Evolutionary conservation across 2,888 invertebrate species (phyloP), one percentile per base, ranked within the genome.

Genomic region (Rhyacophila evoluta): DNA sequence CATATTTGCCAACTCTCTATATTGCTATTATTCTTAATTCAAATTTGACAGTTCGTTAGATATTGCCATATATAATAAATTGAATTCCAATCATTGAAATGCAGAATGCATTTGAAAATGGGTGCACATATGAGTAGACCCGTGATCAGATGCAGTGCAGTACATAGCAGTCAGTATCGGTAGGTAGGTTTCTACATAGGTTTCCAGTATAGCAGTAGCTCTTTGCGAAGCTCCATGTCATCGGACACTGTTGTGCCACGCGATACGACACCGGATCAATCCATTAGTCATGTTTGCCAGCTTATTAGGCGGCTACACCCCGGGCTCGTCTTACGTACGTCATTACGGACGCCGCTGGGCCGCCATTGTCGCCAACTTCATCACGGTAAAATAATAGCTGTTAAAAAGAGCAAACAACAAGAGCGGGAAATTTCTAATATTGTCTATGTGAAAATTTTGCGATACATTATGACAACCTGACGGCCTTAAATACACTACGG

Each of bases 231-330:
- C 12, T 70, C 74, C 77, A 74, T 79, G 79, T 77, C 79, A 79
- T 41, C 75, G 75, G 75, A 75, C 75, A 75, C 75, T 75, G 68
- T 15, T 41, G 37, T 25, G 72, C 67, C 72, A 74, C 72, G 36
- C 75, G 74, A 74, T 68, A 72, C 78, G 36, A 38, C 72, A 75
- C 81, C 81, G 81, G 81, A 81, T 81, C 81, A 81, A 81, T 81
- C 81, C 81, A 81, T 81, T 81, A 81, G 81, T 79, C 74, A 73
- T 81, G 81, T 81, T 81, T 81, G 81, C 77, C 80, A 78, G 81
- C 78, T 81, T 81, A 81, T 81, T 81, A 80, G 79, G 69, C 55
- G 55, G 55, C 55, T 55, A 55, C 55, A 55, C 55, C 55, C 55
- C 55, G 55, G 19, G 55, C 55, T 55, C 55, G 55, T 55, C 55